Evolutionary conservation across 2,888 invertebrate genomes (phyloP), one percentile per base, ranked within the genome.

Genomic region (Harpalus rufipes): DNA sequence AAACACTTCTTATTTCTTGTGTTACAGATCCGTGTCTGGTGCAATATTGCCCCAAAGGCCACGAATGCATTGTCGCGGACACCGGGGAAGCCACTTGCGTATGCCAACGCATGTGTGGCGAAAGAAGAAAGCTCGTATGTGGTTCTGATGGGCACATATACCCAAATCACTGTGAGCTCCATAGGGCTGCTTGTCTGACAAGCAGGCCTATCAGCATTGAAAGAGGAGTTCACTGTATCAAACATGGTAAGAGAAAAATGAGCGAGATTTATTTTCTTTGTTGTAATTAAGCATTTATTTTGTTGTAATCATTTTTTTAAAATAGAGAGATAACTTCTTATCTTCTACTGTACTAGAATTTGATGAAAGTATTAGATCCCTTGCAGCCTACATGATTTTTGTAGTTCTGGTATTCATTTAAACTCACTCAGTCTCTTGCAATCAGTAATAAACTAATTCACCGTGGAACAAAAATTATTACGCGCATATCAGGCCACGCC

Each of bases 81-180:
- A 88, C 91, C 59, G 92, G 91, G 63, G 91, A 91, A 80, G 91
- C 92, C 14, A 90, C 92, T 81, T 95, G 95, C 90, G 92, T 94
- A 76, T 95, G 95, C 90, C 92, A 93, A 86, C 91, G 91, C 86
- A 91, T 92, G 86, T 94, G 94, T 89, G 91, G 92, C 86, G 89
- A 91, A 85, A 92, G 93, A 86, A 92, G 92, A 88, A 92, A 93
- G 89, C 91, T 93, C 58, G 94, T 95, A 80, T 95, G 95, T 88
- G 95, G 94, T 84, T 93, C 94, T 44, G 94, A 95, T 88, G 94
- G 94, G n/a, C 92, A 92, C 87, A 92, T 94, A 85, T 95, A 95
- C 89, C 92, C 93, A 74, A 95, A 94, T 90, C 94, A 94, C 89
- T 95, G 95, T 89, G 94, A 94, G 88, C 91, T 95, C 51, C 94